Evolutionary conservation across 2,888 invertebrate species (phyloP), one percentile per base, ranked within the genome.

Genomic region (Capitulum mitella): DNA sequence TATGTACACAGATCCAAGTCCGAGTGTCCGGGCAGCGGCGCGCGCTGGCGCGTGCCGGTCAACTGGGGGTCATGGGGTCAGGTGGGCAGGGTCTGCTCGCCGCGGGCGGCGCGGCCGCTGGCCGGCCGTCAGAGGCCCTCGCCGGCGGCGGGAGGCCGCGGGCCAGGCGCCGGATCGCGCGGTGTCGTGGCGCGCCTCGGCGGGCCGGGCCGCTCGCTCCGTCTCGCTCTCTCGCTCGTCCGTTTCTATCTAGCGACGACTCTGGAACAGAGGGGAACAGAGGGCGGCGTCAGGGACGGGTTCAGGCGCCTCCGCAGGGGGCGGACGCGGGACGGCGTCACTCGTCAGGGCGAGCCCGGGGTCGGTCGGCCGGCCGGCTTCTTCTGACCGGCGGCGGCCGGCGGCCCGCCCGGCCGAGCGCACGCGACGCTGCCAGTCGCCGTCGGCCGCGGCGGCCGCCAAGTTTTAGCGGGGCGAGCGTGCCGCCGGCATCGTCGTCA

Each of bases 211-310:
- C 58, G 26, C 6, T 32, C 58, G 58, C 58, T 61, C n/a, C 10
- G 8, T 32, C 51, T 58, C 58, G 58, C n/a, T 58, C 29, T 70
- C 70, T 16, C 40, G 5, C 70, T 34, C 64, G 14, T 64, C 64
- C 34, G 22, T 70, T 70, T 70, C 70, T 70, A 70, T 37, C 70
- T 70, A 70, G 37, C 70, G 70, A 40, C 26, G 37, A 10, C 70
- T 70, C 70, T 70, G 70, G 26, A 70, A 70, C 64, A 19, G 64
- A 34, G 19, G 5, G n/a, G n/a, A n/a, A n/a, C n/a, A n/a, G n/a
- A n/a, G 64, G 34, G 34, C 64, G 14, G 10, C 12, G 58, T 58
- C 12, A 58, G 58, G 29, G 1, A 10, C n/a, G n/a, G 12, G 58
- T 29, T n/a, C 6, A 58, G 10, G n/a, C 54, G n/a, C n/a, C 8